Percentiles rank a stretch among this genome's conserved stretches.
phyloP scores from a whole-genome alignment of 2,113 vertebrate species.

The Hippocampus abdominalis region DNA sequence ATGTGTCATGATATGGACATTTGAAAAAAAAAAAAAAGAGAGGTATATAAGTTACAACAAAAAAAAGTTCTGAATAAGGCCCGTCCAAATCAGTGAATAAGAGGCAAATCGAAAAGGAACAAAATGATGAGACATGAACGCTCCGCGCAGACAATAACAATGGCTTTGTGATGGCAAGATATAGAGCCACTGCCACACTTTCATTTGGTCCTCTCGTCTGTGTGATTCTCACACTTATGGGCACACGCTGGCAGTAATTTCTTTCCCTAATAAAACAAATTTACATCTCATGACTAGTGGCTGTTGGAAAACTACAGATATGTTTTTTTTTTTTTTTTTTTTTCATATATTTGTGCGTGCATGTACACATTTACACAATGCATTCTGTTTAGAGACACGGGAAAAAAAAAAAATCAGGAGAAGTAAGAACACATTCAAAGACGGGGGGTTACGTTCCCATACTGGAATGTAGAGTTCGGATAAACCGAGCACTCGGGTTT shows the following conservation, averaged over 20 bases:
- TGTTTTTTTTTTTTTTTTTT: constrained; percentile 41
- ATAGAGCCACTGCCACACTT: constrained; percentile 62
- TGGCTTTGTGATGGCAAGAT: constrained; percentile 78
- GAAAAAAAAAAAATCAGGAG: constrained; percentile 57
- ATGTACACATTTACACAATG: constrained; percentile 72
- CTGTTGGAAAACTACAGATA: constrained; percentile 58
- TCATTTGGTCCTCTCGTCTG: constrained; percentile 65
- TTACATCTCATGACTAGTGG: constrained; percentile 77
- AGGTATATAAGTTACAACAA: constrained; percentile 87
- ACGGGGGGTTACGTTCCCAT: constrained; percentile 73
- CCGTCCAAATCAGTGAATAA: constrained; percentile 77
- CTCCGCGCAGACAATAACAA: constrained; percentile 74
- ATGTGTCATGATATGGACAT: constrained; percentile 60
- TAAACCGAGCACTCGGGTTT: constrained; percentile 64
- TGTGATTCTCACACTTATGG: constrained; percentile 65
- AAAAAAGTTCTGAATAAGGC: constrained; percentile 90
- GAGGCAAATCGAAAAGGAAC: constrained; percentile 68
- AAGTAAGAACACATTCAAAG: constrained; percentile 73
- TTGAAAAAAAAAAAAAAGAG: constrained; percentile 76
- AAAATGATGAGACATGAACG: constrained; percentile 56
- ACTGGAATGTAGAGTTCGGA: constrained; percentile 83
- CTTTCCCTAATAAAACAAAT: constrained; percentile 29
- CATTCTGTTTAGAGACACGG: constrained; percentile 65
- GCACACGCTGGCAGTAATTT: constrained; percentile 66
- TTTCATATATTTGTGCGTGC: constrained; percentile 59